Base-by-base conservation (phyloP, 2,113 vertebrate genomes). In the Platycercus adscitus region DNA sequence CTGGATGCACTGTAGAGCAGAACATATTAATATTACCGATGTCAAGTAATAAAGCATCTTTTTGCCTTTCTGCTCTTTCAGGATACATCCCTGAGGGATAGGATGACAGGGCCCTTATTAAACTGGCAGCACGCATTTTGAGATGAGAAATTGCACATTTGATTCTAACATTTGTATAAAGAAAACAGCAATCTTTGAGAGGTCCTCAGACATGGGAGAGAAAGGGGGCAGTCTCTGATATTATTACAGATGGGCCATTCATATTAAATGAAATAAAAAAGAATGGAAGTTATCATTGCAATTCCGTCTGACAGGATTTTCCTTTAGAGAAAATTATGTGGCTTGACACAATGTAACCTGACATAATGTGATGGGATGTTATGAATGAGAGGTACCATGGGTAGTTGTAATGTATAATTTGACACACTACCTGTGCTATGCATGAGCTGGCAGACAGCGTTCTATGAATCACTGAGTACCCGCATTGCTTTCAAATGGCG, bases 101-200 rank as follows among this genome's bases (percentile, higher is more conserved):
- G 75, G 70, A 81, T 95, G 88, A 92, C 75, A 50, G 41, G 37
- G 61, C 55, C 76, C 68, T 92, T 97, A 96, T 97, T 96, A 96
- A 97, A 96, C 91, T 89, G 61, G 82, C 81, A 93, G 85, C 50
- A 31, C 37, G 65, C 44, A 43, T 96, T 94, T 84, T 72, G 71
- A 92, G 68, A 81, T 55, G 61, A 63, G 76, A 68, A 97, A 94
- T 89, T 86, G 72, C 49, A 41, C 53, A 44, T 65, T 93, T 91
- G 81, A 56, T 63, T 89, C 66, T 21, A 75, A 52, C 65, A 86
- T 95, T 87, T 88, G 65, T 84, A 81, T 91, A 68, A 88, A 88
- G 93, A 81, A 94, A 95, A 55, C 43, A 96, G 82, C 73, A 78
- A 84, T 83, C 29, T 92, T 55, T 46, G 39, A 39, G 24, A 65